A percentile compares a stretch with the other conserved stretches of the same genome.
phyloP scores from a whole-genome alignment of 2,113 vertebrate genomes.

The Myotis yumanensis region DNA sequence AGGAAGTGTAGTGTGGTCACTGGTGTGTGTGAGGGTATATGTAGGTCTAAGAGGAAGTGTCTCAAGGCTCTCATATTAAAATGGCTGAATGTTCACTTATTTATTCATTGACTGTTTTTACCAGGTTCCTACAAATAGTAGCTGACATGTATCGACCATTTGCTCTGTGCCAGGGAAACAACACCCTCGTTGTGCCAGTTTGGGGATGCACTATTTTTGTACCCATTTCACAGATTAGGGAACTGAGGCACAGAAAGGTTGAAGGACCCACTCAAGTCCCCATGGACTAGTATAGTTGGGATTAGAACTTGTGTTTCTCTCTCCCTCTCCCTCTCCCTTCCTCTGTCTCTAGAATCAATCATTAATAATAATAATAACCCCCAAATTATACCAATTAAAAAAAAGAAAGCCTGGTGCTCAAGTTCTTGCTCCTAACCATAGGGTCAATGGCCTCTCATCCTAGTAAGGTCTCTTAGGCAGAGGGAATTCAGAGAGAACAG shows the following conservation, averaged over 20 bases:
- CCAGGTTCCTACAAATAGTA: not conserved
- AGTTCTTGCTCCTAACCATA: not conserved
- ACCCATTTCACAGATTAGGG: not conserved
- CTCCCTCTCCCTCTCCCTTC: no score
- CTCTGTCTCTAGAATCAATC: no score
- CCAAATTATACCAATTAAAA: no score
- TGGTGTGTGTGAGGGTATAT: not conserved
- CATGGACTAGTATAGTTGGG: not conserved
- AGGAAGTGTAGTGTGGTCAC: not conserved
- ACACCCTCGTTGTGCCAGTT: not conserved
- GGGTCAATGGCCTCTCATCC: no score
- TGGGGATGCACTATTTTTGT: not conserved
- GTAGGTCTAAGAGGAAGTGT: not conserved
- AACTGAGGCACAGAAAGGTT: not conserved
- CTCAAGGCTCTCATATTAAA: not conserved
- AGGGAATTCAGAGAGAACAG: not conserved
- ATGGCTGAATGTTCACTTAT: not conserved
- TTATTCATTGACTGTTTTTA: not conserved
- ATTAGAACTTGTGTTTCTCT: not conserved
- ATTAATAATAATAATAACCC: no score
- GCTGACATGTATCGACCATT: fast-evolving
- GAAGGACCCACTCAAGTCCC: not conserved
- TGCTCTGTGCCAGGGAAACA: not conserved
- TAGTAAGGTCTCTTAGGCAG: not conserved
- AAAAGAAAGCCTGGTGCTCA: not conserved